Evolutionary conservation across 2,888 invertebrate species (phyloP).

Genomic region (Cosmia trapezina): DNA sequence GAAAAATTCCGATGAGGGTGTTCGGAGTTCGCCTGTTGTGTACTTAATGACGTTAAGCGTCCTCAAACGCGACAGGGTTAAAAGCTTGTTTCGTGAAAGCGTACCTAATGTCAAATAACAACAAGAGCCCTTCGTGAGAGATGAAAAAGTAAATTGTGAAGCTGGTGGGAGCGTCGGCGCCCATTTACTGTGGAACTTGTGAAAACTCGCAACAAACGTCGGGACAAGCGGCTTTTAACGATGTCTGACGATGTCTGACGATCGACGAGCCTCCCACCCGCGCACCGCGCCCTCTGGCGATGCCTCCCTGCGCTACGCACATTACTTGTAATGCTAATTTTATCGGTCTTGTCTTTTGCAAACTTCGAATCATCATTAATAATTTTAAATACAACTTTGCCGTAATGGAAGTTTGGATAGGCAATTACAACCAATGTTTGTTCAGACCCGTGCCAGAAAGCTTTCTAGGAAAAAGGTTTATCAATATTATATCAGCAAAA

Average conservation of each 20-base stretch:
- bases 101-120: conserved; percentile 72
- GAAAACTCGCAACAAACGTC: conserved; percentile 66
- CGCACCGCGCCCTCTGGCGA: conserved; percentile 6
- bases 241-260: conserved; percentile 65
- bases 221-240: conserved; percentile 68
- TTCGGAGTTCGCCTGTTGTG: conserved; percentile 63
- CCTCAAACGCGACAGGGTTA: conserved; percentile 68
- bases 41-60: conserved; percentile 70
- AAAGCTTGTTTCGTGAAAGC: conserved; percentile 71
- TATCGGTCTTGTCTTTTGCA: conserved; percentile 29
- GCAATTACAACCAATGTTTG: conserved; percentile 32
- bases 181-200: conserved; percentile 64
- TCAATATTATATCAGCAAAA: conserved; percentile 30
- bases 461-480: conserved; percentile 22
- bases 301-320: conserved; percentile 35
- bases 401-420: conserved; percentile 26
- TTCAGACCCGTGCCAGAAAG: conserved; percentile 18
- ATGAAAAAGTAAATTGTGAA: conserved; percentile 75
- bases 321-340: conserved; percentile 59
- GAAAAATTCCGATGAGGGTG: conserved; percentile 69
- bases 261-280: conserved; percentile 28
- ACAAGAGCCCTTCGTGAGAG: conserved; percentile 66
- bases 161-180: conserved; percentile 55
- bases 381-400: conserved; percentile 21
- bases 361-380: conserved; percentile 39